Evolutionary conservation across 2,888 invertebrate genomes (phyloP).

Genomic region (Tipula helvola): DNA sequence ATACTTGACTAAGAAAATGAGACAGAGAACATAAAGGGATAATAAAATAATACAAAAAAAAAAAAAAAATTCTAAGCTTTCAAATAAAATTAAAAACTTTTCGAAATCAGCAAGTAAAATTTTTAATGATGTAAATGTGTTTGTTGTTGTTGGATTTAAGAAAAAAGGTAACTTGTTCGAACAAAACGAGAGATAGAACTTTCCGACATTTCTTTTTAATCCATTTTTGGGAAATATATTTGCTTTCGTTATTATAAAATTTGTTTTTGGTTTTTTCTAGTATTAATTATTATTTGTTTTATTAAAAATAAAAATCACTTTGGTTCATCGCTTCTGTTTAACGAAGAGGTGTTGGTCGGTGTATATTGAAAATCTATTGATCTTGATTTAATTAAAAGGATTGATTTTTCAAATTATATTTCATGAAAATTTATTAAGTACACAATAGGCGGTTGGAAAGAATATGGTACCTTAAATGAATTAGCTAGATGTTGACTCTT

Average conservation of each 20-base stretch:
- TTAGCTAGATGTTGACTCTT: too few species aligned
- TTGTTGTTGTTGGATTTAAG: neutral
- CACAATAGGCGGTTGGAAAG: neutral
- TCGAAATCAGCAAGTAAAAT: neutral
- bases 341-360: neutral
- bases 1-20: neutral
- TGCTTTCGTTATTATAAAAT: neutral
- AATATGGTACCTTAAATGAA: too few species aligned
- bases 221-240: neutral
- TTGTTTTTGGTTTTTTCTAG: neutral
- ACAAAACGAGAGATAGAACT: neutral
- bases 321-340: neutral
- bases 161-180: neutral
- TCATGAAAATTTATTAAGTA: neutral
- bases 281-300: neutral
- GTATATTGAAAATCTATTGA: neutral
- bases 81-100: neutral
- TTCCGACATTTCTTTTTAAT: neutral
- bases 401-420: neutral
- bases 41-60: neutral
- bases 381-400: neutral
- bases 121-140: neutral
- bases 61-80: neutral
- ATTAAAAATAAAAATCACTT: neutral
- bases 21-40: neutral